Evolutionary conservation across 2,888 invertebrate species (phyloP), one percentile per base, ranked within the genome.

Genomic region (Ommatoiulus sabulosus): DNA sequence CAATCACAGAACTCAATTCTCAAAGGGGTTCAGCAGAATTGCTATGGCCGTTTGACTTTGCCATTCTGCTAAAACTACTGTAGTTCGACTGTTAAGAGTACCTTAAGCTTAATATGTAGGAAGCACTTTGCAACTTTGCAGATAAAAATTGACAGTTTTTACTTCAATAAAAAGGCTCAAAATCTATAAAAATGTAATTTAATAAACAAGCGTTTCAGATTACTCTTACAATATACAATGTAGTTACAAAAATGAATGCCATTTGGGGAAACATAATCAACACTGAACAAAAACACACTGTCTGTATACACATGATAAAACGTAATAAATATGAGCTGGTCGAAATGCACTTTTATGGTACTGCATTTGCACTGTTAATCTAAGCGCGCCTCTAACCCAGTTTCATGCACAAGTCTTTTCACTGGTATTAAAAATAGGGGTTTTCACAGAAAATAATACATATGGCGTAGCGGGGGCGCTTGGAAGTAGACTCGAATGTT

Each of bases 211-310:
- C 63, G 15, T 63, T 63, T 20, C 15, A 52, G 52, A 5, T 52
- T 52, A 3, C 20, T 63, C 4, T 63, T n/a, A 63, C 63, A 63
- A 63, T n/a, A n/a, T n/a, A n/a, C n/a, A n/a, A n/a, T n/a, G n/a
- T 63, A 63, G 63, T 63, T 63, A 63, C 63, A 63, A 63, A 63
- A n/a, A 57, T 8, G 63, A 63, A 63, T 63, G 63, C 63, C 46
- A n/a, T 63, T 63, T 63, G n/a, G 63, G 20, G 63, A 63, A 63
- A 63, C 63, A 63, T 63, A 20, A n/a, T n/a, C 63, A 63, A 63
- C 57, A 57, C 17, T 57, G 57, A 63, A 63, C 63, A 20, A 63
- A 63, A 63, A 63, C 8, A 63, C 63, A 63, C 20, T 63, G n/a
- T 63, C 8, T n/a, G 63, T 20, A 63, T 20, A 6, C 20, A 20